Percentiles rank a stretch among this genome's conserved stretches.
phyloP scores from a whole-genome alignment of 1,140 invertebrate species.

The Leptinotarsa undecemlineata region DNA sequence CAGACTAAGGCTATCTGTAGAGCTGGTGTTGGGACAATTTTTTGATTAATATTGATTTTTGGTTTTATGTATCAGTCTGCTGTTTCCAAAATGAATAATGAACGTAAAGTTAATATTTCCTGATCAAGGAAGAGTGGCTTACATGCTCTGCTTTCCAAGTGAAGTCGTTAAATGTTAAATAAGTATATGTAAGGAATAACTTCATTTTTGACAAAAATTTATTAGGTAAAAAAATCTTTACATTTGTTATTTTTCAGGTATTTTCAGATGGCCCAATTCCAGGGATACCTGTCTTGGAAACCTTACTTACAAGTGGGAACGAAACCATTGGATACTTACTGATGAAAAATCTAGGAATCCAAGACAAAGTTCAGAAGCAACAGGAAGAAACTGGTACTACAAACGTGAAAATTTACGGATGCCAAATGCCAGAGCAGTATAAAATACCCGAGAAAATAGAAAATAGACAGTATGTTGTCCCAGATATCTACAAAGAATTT shows the following conservation, averaged over 20 bases:
- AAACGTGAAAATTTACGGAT: conserved; percentile 68
- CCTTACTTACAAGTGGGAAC: conserved; percentile 78
- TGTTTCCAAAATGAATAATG: too few relatives aligned
- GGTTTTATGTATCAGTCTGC: too few relatives aligned
- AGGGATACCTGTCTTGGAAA: conserved; percentile 75
- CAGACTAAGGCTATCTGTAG: too few relatives aligned
- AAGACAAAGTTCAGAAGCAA: conserved; percentile 57
- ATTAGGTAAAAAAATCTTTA: too few relatives aligned
- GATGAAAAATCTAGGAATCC: conserved; percentile 87
- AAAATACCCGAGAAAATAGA: conserved; percentile 55
- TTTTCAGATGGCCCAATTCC: conserved; percentile 73
- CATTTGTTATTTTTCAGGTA: conserved; percentile 27
- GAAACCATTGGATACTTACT: conserved; percentile 87
- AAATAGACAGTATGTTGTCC: conserved; percentile 43
- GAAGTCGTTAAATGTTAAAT: too few relatives aligned
- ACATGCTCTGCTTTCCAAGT: too few relatives aligned
- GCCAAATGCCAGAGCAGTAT: conserved; percentile 62
- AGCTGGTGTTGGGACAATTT: too few relatives aligned
- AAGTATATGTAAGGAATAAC: too few relatives aligned
- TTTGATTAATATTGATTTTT: too few relatives aligned
- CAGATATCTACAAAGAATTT: conserved; percentile 47
- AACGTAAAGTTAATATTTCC: too few relatives aligned
- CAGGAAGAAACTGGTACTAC: conserved; percentile 20
- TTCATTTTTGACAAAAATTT: too few relatives aligned
- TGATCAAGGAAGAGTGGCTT: too few relatives aligned